Evolutionary conservation across 2,113 vertebrate species (phyloP), one percentile per base, ranked within the genome.

Genomic region (Colius striatus): DNA sequence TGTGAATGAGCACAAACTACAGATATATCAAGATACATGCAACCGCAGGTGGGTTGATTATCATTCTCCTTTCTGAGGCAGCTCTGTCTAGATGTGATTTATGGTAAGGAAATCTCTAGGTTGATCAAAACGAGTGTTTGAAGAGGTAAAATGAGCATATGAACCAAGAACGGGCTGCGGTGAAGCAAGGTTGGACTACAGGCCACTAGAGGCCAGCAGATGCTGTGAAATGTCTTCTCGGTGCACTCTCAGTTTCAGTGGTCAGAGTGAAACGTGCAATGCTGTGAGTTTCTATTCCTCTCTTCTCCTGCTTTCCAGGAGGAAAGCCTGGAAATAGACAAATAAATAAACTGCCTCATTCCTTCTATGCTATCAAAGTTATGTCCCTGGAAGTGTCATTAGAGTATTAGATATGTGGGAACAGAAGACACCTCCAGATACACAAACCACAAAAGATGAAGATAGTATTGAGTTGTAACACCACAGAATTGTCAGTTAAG

Each of bases 1-100:
- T 4, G 97, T 97, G 79, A 98, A 98, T 0, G 98, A 99, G 78
- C 98, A 95, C 66, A 98, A 98, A 87, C 96, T 98, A 10, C 97
- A 98, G 58, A 74, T 97, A 17, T 98, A 96, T 71, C 97, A 98
- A 70, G 98, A 98, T 23, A 98, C 96, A 14, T 98, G 98, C 95
- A 98, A 94, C 93, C 97, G 97, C 53, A 99, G 97, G 99, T 98
- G 78, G 60, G 98, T 67, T 45, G 27, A 3, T 62, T 51, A 21
- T 73, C 26, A 3, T 53, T 68, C 45, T 92, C 19, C 60, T 47
- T 84, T 50, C 78, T 53, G 22, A 67, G 48, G 27, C 34, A 84
- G 63, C 51, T 85, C 67, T 76, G 7, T 38, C 34, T 66, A 78
- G 41, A 47, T 20, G 25, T 53, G 71, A 53, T 74, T 67, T 90